Percentiles rank a stretch among this genome's conserved stretches.
Evolutionary conservation across 1,140 invertebrate species (phyloP).

Genomic region (Chrysomallon squamiferum): DNA sequence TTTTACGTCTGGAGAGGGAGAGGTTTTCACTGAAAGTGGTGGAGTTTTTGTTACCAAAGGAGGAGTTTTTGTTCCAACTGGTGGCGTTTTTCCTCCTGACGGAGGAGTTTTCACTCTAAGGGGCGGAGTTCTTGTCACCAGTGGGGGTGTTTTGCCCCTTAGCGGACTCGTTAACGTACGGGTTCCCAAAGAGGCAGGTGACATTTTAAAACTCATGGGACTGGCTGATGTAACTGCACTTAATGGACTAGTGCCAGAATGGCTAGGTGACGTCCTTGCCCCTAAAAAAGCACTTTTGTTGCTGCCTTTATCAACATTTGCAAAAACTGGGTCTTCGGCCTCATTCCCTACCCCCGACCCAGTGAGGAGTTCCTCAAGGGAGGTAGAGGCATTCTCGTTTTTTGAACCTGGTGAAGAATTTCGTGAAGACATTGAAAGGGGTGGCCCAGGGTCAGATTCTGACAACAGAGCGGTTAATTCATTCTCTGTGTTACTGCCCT

Average conservation of each 20-base stretch:
- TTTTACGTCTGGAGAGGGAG: too few species aligned
- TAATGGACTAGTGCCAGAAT: too few species aligned
- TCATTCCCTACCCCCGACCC: conserved; percentile 51
- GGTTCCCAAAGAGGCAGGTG: background rate
- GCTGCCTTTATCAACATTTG: too few species aligned
- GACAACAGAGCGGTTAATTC: conserved; percentile 20
- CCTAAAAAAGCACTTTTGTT: too few species aligned
- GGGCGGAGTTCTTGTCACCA: background rate
- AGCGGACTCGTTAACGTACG: background rate
- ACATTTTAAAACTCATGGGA: too few species aligned
- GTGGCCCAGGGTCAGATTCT: background rate
- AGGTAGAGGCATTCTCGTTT: conserved; percentile 59
- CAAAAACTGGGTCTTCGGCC: conserved; percentile 11
- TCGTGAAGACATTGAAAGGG: conserved; percentile 7
- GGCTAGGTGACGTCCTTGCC: too few species aligned
- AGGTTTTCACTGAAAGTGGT: too few species aligned
- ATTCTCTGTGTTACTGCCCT: conserved; percentile 9
- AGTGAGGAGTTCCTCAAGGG: conserved; percentile 54
- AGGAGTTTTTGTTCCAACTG: too few species aligned
- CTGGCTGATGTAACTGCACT: too few species aligned
- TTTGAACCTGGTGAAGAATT: conserved; percentile 42
- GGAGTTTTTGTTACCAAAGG: too few species aligned
- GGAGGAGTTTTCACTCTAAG: background rate
- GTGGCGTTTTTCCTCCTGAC: too few species aligned
- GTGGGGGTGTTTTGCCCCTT: background rate